Conservation (phyloP, 2,888 invertebrate genomes). For the Barypeithes pellucidus region DNA sequence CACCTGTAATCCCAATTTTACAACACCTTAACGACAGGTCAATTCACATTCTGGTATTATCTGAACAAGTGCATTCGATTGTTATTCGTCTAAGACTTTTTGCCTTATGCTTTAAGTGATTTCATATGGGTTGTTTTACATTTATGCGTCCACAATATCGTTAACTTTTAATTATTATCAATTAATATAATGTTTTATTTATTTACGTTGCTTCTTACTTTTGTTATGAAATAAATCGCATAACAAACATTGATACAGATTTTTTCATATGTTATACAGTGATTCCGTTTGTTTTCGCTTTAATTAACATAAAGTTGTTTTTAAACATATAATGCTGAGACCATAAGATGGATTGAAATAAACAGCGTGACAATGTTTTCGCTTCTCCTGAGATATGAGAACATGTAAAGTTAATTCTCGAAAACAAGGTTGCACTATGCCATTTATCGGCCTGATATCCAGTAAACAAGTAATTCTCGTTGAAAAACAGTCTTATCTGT, state of each 20-base stretch:
- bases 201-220: background rate
- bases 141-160: background rate
- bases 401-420: slow-evolving; percentile 30
- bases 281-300: background rate
- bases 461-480: slow-evolving; percentile 18
- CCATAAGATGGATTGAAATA: background rate
- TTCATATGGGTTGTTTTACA: background rate
- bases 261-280: background rate
- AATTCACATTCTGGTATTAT: slow-evolving; percentile 24
- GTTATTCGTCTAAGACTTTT: slow-evolving; percentile 17
- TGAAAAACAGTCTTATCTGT: background rate
- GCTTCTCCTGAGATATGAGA: slow-evolving; percentile 14
- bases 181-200: background rate
- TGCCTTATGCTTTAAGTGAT: background rate
- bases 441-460: slow-evolving; percentile 13
- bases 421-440: slow-evolving; percentile 29
- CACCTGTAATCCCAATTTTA: slow-evolving; percentile 23
- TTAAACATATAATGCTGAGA: background rate
- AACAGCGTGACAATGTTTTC: slow-evolving; percentile 14
- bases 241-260: background rate
- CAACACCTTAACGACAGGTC: slow-evolving; percentile 23
- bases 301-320: slow-evolving; percentile 2
- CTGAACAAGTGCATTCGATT: slow-evolving; percentile 27
- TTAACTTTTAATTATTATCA: background rate
- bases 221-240: background rate